Evolutionary conservation across 1,140 invertebrate genomes (phyloP), one percentile per base, ranked within the genome.

Genomic region (Lepidurus packardi): DNA sequence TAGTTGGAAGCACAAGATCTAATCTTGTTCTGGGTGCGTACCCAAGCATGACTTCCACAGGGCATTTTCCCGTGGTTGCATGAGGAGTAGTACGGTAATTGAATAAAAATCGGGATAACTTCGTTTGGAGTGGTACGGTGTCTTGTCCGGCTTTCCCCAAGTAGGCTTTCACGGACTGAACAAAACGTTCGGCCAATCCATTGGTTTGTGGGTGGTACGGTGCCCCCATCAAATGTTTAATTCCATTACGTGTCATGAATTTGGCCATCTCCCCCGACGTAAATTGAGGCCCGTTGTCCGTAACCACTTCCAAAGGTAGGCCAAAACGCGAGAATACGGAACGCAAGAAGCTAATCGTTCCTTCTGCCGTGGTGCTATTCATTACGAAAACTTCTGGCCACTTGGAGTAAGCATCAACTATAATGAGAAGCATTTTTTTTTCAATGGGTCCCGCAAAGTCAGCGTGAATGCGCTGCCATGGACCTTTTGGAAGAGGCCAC

Each of bases 381-480:
- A 78, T 87, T 84, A 13, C 83, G 81, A 83, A 85, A 86, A 45
- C 13, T 45, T 78, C 83, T 73, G 76, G 53, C 81, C 47, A 83
- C 78, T 85, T 83, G 78, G 88, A 45, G 13, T 45, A 45, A 7
- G 44, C 44, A 13, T 45, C 86, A 0, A 87, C 83, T 0, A 88
- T 74, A 0, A 88, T 81, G 0, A 88, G 79, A 65, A 85, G 84
- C 80, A 82, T 81, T 21, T n/a, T n/a, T n/a, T n/a, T n/a, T n/a
- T n/a, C n/a, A n/a, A n/a, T n/a, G n/a, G n/a, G n/a, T n/a, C n/a
- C n/a, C n/a, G n/a, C n/a, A n/a, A n/a, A n/a, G n/a, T n/a, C n/a
- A n/a, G n/a, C n/a, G n/a, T n/a, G n/a, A n/a, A n/a, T n/a, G n/a
- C n/a, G n/a, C n/a, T n/a, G n/a, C n/a, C n/a, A n/a, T n/a, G n/a